phyloP scores from a whole-genome alignment of 2,113 vertebrate genomes.

The Campylorhamphus procurvoides region DNA sequence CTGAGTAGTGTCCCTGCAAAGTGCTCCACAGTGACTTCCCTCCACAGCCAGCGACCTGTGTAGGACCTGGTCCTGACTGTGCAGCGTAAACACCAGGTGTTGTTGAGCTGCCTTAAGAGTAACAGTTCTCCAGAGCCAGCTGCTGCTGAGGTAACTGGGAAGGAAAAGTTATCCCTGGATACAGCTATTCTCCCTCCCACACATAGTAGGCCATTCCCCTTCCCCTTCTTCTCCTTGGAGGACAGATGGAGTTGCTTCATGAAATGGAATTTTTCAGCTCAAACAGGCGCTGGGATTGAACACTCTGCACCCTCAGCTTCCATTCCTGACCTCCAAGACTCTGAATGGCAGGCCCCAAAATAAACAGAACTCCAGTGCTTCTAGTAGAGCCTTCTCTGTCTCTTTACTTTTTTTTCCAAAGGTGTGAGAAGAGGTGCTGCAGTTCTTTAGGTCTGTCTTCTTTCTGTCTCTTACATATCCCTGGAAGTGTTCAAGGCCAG shows the following conservation, averaged over 20 bases:
- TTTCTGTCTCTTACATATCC: background rate
- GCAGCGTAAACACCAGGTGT: background rate
- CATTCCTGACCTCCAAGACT: background rate
- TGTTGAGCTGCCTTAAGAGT: background rate
- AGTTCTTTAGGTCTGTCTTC: background rate
- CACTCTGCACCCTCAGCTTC: background rate
- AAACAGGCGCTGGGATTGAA: background rate
- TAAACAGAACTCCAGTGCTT: background rate
- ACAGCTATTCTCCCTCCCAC: background rate
- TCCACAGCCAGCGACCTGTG: background rate
- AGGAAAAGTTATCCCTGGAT: background rate
- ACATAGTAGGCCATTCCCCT: background rate
- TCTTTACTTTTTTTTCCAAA: background rate
- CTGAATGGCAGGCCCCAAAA: background rate
- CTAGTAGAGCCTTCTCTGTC: background rate
- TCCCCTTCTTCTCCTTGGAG: background rate
- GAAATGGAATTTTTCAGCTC: background rate
- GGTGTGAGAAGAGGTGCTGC: background rate
- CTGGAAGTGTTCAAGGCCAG: background rate
- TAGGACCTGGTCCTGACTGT: background rate
- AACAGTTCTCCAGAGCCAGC: background rate
- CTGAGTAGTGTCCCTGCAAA: background rate
- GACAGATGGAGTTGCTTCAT: background rate
- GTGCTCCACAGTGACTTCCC: background rate
- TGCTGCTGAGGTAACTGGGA: background rate